phyloP scores from a whole-genome alignment of 2,113 vertebrate species.

The mouse (Mus musculus) region DNA sequence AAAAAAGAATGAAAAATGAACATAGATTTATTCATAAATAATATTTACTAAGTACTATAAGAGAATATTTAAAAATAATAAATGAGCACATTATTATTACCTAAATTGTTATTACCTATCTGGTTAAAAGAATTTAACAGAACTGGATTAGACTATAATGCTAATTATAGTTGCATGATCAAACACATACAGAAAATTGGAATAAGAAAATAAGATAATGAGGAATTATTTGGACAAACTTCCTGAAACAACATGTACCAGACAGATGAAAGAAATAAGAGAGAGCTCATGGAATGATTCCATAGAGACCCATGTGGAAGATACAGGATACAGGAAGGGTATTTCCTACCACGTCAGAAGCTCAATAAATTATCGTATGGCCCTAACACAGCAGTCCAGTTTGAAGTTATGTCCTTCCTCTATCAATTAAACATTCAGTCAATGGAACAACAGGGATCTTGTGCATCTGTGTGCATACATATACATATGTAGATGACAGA shows the following conservation, averaged over 20 bases:
- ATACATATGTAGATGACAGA: not conserved
- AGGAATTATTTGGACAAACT: not conserved
- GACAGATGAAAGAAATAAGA: not conserved
- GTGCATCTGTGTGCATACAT: not conserved
- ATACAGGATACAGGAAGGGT: not conserved
- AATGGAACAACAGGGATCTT: not conserved
- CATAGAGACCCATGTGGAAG: not conserved
- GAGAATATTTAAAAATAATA: not conserved
- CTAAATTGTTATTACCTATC: not conserved
- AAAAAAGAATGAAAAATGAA: not conserved
- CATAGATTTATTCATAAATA: not conserved
- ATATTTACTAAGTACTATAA: not conserved
- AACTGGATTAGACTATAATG: not conserved
- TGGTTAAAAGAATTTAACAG: not conserved
- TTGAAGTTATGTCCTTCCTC: not conserved
- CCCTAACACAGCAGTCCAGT: not conserved
- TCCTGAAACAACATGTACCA: not conserved
- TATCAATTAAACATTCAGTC: not conserved
- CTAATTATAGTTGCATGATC: not conserved
- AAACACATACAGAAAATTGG: not conserved
- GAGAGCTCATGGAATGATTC: not conserved
- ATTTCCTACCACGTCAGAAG: not conserved
- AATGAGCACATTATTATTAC: not conserved
- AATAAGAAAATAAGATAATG: not conserved
- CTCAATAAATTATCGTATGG: not conserved